Evolutionary conservation across 2,113 vertebrate species (phyloP), one percentile per base, ranked within the genome.

Genomic region (Passerina amoena): DNA sequence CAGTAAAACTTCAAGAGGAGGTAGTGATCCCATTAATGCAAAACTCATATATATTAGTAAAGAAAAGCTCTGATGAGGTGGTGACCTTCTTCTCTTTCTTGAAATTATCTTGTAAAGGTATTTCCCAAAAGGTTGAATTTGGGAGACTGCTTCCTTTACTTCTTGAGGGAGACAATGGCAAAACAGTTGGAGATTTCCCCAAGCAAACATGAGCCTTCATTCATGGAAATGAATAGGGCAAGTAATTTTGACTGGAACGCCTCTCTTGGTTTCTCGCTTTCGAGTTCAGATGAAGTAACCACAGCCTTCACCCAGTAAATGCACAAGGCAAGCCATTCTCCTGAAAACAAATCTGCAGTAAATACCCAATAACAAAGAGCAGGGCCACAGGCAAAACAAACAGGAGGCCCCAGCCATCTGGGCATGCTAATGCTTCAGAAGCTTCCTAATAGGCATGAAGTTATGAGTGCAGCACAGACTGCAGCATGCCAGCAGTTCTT

Each of bases 351-450:
- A 56, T 18, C 11, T 28, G 18, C 31, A 64, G 59, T 47, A 89
- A 88, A 82, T 75, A 75, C 15, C 25, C 15, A 59, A 14, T 38
- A 86, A 88, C 17, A 81, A 86, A 81, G 47, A 94, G 30, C 37
- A 78, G 38, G 70, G 72, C 77, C 33, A 78, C 10, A 61, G 77
- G 86, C 64, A 82, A 84, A 64, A 24, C 25, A 42, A 88, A 54
- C 50, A 93, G 66, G 45, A 92, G 48, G 57, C 8, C 45, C 11
- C 5, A 4, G 45, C 33, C 65, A 86, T 84, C 82, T 66, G 83
- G 81, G 16, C 60, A 94, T 8, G 2, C 21, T 59, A 70, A 47
- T 77, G 64, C 69, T 92, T 92, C 82, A 78, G 81, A 84, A 89
- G 75, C 35, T 78, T 73, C 72, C 56, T 63, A 60, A 81, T 16